These are phyloP conservation scores for Perodicticus potto DNA, from an alignment of 2,797 vertebrate genomes.

Conservation along the genomic window DNA sequence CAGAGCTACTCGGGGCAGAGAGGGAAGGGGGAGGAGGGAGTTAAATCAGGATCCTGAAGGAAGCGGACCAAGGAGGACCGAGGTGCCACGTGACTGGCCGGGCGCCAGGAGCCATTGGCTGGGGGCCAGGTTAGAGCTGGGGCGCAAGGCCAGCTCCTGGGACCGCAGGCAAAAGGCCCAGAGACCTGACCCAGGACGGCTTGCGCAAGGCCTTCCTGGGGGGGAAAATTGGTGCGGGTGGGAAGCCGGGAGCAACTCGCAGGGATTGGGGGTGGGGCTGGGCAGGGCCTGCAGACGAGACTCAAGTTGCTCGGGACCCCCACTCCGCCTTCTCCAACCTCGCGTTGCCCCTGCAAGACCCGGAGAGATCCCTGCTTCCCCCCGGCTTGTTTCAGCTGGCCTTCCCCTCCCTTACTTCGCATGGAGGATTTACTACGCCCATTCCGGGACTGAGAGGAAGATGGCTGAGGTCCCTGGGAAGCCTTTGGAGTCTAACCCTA, in stretches of 20 bases:
- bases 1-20: not conserved
- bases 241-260: not conserved
- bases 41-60: constrained; percentile 40
- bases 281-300: not conserved
- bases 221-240: not conserved
- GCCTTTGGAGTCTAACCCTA: not conserved
- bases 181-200: not conserved
- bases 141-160: not conserved
- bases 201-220: constrained; percentile 44
- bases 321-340: not conserved
- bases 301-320: not conserved
- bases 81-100: constrained; percentile 40
- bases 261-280: not conserved
- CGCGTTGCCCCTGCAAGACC: not conserved
- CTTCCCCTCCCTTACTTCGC: not conserved
- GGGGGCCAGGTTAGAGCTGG: not conserved
- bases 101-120: not conserved
- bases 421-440: not conserved
- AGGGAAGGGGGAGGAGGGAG: not conserved
- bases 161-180: constrained; percentile 49
- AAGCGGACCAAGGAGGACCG: not conserved
- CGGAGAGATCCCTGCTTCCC: not conserved
- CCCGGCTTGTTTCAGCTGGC: not conserved
- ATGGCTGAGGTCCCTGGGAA: not conserved
- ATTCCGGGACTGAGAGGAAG: not conserved